Percentiles rank a stretch among this genome's conserved stretches.
These are phyloP conservation scores for Calameuta idolon DNA, from an alignment of 2,888 invertebrate genomes.

Conservation along the genomic window DNA sequence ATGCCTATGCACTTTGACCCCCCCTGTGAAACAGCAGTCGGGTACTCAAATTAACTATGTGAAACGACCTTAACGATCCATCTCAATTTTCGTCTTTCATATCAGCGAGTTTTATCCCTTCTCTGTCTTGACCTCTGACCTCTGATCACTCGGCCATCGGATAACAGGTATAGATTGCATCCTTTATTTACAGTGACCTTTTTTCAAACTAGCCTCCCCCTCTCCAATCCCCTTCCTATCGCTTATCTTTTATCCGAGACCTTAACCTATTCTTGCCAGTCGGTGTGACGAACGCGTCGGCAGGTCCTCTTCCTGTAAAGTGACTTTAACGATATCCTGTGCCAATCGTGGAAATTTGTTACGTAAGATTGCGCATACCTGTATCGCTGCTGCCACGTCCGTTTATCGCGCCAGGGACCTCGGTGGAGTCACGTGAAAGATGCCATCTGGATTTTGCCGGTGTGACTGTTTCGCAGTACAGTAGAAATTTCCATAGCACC, in stretches of 20 bases:
- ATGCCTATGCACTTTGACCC: not conserved
- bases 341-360: not conserved
- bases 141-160: not conserved
- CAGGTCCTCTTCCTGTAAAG: not conserved
- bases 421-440: not conserved
- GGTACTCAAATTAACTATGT: not conserved
- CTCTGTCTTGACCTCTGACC: too few species aligned
- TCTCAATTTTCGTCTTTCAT: not conserved
- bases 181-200: not conserved
- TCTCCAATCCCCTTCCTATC: too few species aligned
- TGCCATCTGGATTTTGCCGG: not conserved
- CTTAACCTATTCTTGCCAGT: not conserved
- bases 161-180: not conserved
- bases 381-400: not conserved
- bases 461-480: not conserved
- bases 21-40: not conserved
- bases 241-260: not conserved
- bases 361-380: not conserved
- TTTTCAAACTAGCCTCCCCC: too few species aligned
- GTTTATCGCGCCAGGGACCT: not conserved
- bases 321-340: not conserved
- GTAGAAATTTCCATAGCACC: not conserved
- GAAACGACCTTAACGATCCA: not conserved
- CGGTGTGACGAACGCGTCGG: not conserved
- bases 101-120: not conserved